Evolutionary conservation across 1,140 invertebrate genomes (phyloP), one percentile per base, ranked within the genome.

Genomic region (Zaprionus capensis): DNA sequence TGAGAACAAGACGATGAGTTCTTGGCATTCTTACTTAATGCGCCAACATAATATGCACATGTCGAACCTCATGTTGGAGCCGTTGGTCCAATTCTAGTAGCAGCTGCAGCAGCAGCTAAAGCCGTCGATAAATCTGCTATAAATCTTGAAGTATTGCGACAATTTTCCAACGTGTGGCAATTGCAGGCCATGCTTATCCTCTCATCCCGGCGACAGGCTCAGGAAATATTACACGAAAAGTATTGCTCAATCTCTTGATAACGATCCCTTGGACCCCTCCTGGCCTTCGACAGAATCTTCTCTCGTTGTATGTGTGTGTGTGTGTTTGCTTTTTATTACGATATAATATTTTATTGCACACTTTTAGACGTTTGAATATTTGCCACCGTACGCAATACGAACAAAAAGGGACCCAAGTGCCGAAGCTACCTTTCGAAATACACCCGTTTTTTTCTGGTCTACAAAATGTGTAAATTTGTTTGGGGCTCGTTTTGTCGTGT

Each of bases 271-370:
- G 41, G n/a, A 46, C 53, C 56, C 46, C 14, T 36, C 22, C 34
- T 36, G 17, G 34, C 20, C 15, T 38, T 12, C 49, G 36, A 53
- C 71, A 67, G 46, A 22, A 24, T n/a, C 36, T 68, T 71, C 26
- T 44, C 58, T 2, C 28, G n/a, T 62, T 44, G 58, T 76, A 1
- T 31, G 36, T 28, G 6, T 76, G 14, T 51, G 62, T 64, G 68
- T 49, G 81, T 64, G 77, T 77, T 79, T 82, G 78, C 69, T 80
- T 86, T 78, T 86, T 86, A 86, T 86, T 86, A 88, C 83, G 84
- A 88, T 86, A 86, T 86, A 86, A 86, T 86, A 86, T 86, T 86
- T 86, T 86, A 86, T 86, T 88, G 80, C 80, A 86, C 67, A 88
- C 84, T 78, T 86, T 86, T 88, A 77, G 83, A 78, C 82, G 78